phyloP scores from a whole-genome alignment of 1,140 invertebrate genomes.

The Drosophila santomea region DNA sequence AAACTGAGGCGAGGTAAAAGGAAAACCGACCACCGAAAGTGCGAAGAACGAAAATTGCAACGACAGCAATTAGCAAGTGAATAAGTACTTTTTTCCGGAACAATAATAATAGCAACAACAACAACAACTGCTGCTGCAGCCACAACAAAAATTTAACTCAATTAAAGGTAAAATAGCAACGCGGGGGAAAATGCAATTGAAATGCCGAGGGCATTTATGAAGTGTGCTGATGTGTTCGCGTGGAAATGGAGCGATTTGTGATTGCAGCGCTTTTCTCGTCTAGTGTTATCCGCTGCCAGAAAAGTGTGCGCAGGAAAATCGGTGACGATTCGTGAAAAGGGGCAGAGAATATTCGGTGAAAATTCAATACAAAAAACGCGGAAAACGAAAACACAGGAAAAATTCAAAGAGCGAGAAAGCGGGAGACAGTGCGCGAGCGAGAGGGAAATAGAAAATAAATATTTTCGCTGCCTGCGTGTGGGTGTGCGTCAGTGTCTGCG shows the following conservation, averaged over 20 bases:
- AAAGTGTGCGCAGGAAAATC: constrained; percentile 70
- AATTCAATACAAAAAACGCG: constrained; percentile 77
- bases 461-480: constrained; percentile 17
- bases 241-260: constrained; percentile 64
- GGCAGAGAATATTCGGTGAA: constrained; percentile 50
- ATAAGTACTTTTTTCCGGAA: constrained; percentile 14
- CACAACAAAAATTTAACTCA: constrained; percentile 46
- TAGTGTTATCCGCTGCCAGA: constrained; percentile 43
- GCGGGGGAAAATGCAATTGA: constrained; percentile 24
- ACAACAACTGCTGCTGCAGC: background rate
- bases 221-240: constrained; percentile 33
- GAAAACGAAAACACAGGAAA: constrained; percentile 52
- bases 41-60: background rate
- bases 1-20: constrained; percentile 22
- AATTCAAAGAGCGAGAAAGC: background rate
- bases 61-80: constrained; percentile 24
- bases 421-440: background rate
- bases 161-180: constrained; percentile 30
- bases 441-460: constrained; percentile 41
- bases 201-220: constrained; percentile 33
- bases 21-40: constrained; percentile 17
- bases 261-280: constrained; percentile 35
- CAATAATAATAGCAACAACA: constrained; percentile 9
- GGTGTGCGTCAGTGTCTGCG: constrained; percentile 26
- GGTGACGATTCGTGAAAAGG: constrained; percentile 51